Conservation (phyloP, 2,797 vertebrate genomes). For the Aphelocoma californica region DNA sequence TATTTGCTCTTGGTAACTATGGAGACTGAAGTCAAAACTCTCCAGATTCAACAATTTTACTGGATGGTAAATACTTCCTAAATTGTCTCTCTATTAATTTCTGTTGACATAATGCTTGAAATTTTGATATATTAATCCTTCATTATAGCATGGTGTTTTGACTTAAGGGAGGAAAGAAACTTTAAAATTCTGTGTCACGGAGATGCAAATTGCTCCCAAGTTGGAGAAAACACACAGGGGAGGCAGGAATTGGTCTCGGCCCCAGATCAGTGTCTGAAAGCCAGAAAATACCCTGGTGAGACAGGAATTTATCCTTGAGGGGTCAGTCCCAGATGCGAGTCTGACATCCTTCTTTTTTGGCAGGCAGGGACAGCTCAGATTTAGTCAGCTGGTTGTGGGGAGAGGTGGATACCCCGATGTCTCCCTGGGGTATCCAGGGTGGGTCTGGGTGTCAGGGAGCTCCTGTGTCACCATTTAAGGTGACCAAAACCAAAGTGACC, state of each 20-base stretch:
- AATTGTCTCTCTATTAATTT: background rate
- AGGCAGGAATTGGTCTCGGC: background rate
- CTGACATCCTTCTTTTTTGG: background rate
- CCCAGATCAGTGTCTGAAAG: background rate
- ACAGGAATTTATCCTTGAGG: background rate
- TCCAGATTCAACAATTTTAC: background rate
- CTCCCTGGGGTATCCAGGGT: background rate
- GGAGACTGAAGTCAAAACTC: conserved; percentile 16
- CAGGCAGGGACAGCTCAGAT: background rate
- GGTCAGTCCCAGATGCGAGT: background rate
- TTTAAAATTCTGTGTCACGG: background rate
- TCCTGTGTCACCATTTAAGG: background rate
- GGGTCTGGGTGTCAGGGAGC: background rate
- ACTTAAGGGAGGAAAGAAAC: background rate
- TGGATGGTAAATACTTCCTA: background rate
- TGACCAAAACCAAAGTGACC: background rate
- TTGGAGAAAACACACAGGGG: background rate
- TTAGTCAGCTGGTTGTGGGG: fast-evolving
- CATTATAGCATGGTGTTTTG: background rate
- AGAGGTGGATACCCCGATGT: fast-evolving
- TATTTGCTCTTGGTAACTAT: background rate
- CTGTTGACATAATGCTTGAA: background rate
- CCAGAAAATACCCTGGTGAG: background rate
- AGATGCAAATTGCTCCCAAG: background rate
- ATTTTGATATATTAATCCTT: background rate